These are phyloP conservation scores for Pontoporia blainvillei DNA, from an alignment of 2,113 vertebrate genomes.

Conservation along the genomic window DNA sequence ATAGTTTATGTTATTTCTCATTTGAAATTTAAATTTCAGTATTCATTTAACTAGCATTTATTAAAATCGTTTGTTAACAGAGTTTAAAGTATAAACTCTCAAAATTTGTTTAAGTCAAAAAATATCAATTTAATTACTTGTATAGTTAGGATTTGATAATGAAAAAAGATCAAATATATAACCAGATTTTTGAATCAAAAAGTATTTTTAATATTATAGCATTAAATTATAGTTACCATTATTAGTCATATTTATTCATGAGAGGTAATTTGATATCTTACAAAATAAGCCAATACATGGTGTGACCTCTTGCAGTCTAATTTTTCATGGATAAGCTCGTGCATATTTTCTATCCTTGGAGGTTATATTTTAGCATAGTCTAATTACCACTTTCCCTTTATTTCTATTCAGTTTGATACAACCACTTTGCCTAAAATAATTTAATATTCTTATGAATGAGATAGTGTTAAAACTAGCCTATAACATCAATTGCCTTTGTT, in stretches of 20 bases:
- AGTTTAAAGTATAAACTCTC: constrained; percentile 65
- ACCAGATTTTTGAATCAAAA: constrained; percentile 75
- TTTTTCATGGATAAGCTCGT: constrained; percentile 86
- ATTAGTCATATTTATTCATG: constrained; percentile 87
- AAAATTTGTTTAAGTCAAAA: constrained; percentile 75
- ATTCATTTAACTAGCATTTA: constrained; percentile 29
- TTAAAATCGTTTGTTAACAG: constrained; percentile 51
- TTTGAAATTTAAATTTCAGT: not conserved
- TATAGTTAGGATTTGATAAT: constrained; percentile 76
- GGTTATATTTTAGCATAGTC: constrained; percentile 85
- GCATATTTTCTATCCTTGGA: constrained; percentile 86
- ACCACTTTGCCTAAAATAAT: constrained; percentile 81
- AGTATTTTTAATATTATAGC: constrained; percentile 81
- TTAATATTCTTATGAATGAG: constrained; percentile 80
- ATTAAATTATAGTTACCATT: constrained; percentile 84
- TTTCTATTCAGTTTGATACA: constrained; percentile 81
- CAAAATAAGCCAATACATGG: constrained; percentile 84
- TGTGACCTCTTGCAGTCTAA: constrained; percentile 84
- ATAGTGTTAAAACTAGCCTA: constrained; percentile 75
- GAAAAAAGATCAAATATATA: constrained; percentile 79
- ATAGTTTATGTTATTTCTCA: not conserved
- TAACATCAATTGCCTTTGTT: constrained; percentile 73
- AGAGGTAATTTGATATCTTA: constrained; percentile 85
- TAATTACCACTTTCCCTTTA: constrained; percentile 85
- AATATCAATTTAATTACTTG: constrained; percentile 80